Percentiles rank a stretch among this genome's conserved stretches.
Conservation (phyloP, 2,797 vertebrate species). For the Scomberomorus guttatus region DNA sequence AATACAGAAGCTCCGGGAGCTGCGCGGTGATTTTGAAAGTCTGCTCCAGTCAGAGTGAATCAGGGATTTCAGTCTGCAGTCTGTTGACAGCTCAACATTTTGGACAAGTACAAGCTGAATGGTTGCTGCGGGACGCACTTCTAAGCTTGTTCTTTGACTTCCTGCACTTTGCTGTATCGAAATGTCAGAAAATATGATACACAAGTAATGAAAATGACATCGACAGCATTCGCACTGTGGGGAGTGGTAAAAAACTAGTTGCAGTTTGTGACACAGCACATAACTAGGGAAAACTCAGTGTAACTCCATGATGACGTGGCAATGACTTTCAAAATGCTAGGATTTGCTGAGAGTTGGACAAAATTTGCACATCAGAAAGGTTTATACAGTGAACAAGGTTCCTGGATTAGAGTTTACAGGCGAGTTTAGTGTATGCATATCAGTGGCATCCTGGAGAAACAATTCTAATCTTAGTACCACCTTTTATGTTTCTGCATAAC, state of each 20-base stretch:
- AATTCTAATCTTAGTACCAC: conserved; percentile 65
- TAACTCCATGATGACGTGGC: background rate
- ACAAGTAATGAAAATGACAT: conserved; percentile 28
- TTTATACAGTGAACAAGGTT: conserved; percentile 45
- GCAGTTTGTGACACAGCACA: conserved; percentile 13
- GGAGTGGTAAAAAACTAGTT: background rate
- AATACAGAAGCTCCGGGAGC: conserved; percentile 58
- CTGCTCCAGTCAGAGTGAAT: conserved; percentile 75
- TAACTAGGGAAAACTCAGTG: conserved; percentile 3
- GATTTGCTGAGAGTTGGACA: conserved; percentile 54
- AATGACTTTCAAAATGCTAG: conserved; percentile 6
- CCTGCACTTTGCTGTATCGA: background rate
- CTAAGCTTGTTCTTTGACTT: conserved; percentile 32
- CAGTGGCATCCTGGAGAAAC: conserved; percentile 59
- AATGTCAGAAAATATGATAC: conserved; percentile 18
- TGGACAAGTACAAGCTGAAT: conserved; percentile 41
- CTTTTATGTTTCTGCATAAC: conserved; percentile 55
- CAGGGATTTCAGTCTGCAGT: conserved; percentile 39
- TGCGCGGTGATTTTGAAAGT: conserved; percentile 68
- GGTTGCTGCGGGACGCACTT: conserved; percentile 25
- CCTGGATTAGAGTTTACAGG: conserved; percentile 64
- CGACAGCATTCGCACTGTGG: conserved; percentile 5
- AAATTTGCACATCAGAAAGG: conserved; percentile 69
- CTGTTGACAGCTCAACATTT: conserved; percentile 59
- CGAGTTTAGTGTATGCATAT: conserved; percentile 58